Evolutionary conservation across 2,113 vertebrate genomes (phyloP).

Genomic region (Scopus umbretta): DNA sequence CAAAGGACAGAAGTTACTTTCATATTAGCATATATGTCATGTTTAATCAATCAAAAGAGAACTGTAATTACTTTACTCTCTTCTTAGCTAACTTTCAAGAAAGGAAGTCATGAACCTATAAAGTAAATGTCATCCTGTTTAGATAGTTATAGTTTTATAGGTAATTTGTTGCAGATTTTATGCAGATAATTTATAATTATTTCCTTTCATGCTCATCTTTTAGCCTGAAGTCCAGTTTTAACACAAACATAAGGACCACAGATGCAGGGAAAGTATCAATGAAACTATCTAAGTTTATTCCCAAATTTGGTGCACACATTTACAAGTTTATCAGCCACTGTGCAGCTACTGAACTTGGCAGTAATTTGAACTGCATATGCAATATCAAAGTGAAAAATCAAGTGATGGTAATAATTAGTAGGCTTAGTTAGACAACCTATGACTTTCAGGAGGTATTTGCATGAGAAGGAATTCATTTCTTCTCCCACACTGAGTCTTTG

Average conservation of each 20-base stretch:
- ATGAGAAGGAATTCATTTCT: background rate
- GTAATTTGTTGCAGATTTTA: constrained; percentile 93
- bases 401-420: background rate
- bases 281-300: constrained; percentile 44
- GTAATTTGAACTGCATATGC: background rate
- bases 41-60: constrained; percentile 82
- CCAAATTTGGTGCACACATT: constrained; percentile 59
- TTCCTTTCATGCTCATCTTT: constrained; percentile 88
- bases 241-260: constrained; percentile 83
- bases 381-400: constrained; percentile 10
- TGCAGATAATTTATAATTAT: constrained; percentile 82
- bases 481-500: background rate
- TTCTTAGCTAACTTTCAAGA: constrained; percentile 78
- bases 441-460: background rate
- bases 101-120: constrained; percentile 81
- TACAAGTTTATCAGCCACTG: constrained; percentile 51
- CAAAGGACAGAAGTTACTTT: constrained; percentile 74
- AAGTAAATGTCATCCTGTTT: constrained; percentile 80
- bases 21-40: constrained; percentile 89
- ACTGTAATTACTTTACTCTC: constrained; percentile 80
- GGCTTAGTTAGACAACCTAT: background rate
- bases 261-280: constrained; percentile 74
- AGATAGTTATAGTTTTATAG: constrained; percentile 82
- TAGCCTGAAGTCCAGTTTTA: constrained; percentile 78
- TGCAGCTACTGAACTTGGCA: constrained; percentile 17